Base-by-base conservation (phyloP, 2,797 vertebrate species). In the Mus minutoides region DNA sequence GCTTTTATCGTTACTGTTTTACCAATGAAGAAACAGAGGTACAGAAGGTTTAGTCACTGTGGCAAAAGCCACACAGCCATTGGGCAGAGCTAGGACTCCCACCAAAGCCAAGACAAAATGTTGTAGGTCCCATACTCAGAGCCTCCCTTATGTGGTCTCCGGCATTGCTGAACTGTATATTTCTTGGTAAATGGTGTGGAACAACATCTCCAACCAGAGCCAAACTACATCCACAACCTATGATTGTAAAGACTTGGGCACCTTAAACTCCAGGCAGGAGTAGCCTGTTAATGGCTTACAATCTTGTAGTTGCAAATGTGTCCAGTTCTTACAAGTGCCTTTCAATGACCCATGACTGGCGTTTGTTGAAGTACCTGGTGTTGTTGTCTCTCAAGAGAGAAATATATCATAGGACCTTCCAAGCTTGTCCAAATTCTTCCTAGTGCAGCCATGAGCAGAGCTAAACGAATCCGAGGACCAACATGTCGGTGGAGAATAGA, bases 201-300 rank as follows among this genome's bases (percentile, higher is more conserved):
- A n/a, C 11, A 29, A 34, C 2, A 40, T 71, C 56, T 3, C 56
- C 79, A 10, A 49, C 62, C 22, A 2, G 26, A 16, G 6, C 76
- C 40, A 12, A 62, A 0, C 0, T 2, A 89, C 60, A 29, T 29
- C 69, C 21, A 24, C 0, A 17, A 6, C 16, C 37, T 37, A 0
- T 40, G 1, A 13, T 52, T 3, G 37, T 6, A 1, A 8, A 4
- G 56, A 37, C 13, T 62, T 5, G 2, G 37, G 40, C 54, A 11
- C 56, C 49, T 14, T 17, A 14, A 21, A 2, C 22, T 24, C 22
- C 31, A 6, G 6, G 6, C 0, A 8, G 80, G 46, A 46, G 6
- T 0, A 8, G 22, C 31, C 37, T 46, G 0, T 4, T 24, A 11
- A 34, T 46, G 14, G 24, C 24, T 34, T 24, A 19, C 34, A 26